Conservation (phyloP, 1,140 invertebrate species). For the Atta texana region DNA sequence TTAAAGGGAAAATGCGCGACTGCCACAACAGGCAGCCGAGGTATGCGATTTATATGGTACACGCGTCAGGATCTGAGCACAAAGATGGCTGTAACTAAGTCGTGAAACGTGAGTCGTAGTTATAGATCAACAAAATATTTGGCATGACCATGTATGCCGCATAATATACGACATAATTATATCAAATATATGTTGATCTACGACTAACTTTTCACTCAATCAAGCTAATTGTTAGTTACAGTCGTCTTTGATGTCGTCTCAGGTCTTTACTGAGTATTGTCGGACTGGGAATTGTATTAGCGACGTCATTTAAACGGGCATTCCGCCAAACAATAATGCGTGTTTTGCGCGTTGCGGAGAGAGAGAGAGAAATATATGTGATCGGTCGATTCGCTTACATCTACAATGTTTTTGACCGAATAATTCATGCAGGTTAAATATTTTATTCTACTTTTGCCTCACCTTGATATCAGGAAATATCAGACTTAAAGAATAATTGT, state of each 20-base stretch:
- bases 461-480: slow-evolving; percentile 29
- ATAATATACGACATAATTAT: too few relatives aligned
- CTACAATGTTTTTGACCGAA: background rate
- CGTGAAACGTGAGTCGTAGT: too few relatives aligned
- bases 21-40: background rate
- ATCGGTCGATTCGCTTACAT: slow-evolving; percentile 9
- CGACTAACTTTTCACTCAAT: too few relatives aligned
- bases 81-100: too few relatives aligned
- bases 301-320: slow-evolving; percentile 52
- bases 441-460: background rate
- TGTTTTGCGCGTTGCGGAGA: slow-evolving; percentile 2
- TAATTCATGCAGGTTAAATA: background rate
- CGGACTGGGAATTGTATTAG: background rate
- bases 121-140: too few relatives aligned
- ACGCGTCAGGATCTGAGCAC: background rate
- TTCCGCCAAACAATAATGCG: slow-evolving; percentile 38
- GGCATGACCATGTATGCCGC: too few relatives aligned
- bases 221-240: too few relatives aligned
- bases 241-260: too few relatives aligned
- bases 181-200: too few relatives aligned
- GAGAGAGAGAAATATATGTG: background rate
- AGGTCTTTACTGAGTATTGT: background rate
- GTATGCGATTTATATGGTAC: slow-evolving; percentile 41
- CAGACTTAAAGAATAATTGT: slow-evolving; percentile 2
- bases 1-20: slow-evolving; percentile 35